Conservation (phyloP, 2,797 vertebrate genomes). For the Sciaenops ocellatus region DNA sequence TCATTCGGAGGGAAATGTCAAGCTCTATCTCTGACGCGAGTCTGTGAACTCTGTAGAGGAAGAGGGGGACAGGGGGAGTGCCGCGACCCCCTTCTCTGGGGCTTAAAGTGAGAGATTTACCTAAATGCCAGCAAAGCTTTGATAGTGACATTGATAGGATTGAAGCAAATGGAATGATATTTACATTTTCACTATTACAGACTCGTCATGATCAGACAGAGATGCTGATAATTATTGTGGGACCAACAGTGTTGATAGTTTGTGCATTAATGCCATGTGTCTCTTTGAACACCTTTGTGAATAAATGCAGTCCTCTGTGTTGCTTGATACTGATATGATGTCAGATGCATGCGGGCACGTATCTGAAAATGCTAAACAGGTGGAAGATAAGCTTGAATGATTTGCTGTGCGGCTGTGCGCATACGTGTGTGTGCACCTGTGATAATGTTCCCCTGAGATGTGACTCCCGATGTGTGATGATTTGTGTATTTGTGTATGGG, state of each 20-base stretch:
- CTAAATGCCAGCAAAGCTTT: conserved; percentile 73
- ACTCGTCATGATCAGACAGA: conserved; percentile 13
- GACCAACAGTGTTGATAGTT: conserved; percentile 11
- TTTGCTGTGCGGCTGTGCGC: conserved; percentile 41
- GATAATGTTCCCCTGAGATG: conserved; percentile 68
- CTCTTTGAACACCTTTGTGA: conserved; percentile 24
- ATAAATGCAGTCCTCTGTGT: conserved; percentile 60
- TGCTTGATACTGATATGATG: conserved; percentile 52
- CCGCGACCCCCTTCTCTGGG: conserved; percentile 46
- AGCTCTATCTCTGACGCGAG: conserved; percentile 59
- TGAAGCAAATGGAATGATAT: conserved; percentile 55
- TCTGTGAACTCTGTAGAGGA: conserved; percentile 44
- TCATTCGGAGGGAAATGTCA: conserved; percentile 74
- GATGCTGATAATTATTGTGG: conserved; percentile 39
- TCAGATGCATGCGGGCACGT: conserved; percentile 30
- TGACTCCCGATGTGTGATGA: conserved; percentile 59
- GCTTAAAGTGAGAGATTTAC: conserved; percentile 66
- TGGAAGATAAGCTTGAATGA: conserved; percentile 76
- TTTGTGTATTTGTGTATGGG: conserved; percentile 20
- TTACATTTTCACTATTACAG: conserved; percentile 40
- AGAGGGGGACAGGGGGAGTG: conserved; percentile 4
- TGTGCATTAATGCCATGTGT: conserved; percentile 21
- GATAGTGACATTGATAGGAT: conserved; percentile 47
- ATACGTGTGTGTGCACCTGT: conserved; percentile 57
- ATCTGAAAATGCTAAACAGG: conserved; percentile 77